These are phyloP conservation scores for Clarias macrocephalus DNA, from an alignment of 2,113 vertebrate species.

Conservation along the genomic window DNA sequence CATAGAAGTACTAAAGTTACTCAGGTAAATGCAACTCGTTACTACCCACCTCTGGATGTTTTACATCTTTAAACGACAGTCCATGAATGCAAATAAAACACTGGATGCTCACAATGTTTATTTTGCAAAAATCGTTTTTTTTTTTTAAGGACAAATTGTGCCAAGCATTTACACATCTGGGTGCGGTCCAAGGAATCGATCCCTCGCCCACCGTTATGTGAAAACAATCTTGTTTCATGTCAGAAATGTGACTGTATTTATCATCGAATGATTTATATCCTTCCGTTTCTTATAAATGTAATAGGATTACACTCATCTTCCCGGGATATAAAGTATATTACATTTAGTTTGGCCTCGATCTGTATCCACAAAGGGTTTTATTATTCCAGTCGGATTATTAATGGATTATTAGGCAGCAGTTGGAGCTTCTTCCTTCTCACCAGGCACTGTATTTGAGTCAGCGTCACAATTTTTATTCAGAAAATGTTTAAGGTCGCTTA, in stretches of 20 bases:
- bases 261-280: neutral
- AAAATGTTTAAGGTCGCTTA: neutral
- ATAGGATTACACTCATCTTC: neutral
- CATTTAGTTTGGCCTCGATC: neutral
- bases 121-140: neutral
- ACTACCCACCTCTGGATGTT: too few species aligned
- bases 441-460: neutral
- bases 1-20: too few species aligned
- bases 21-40: too few species aligned
- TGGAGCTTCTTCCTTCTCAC: neutral
- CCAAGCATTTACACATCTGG: neutral
- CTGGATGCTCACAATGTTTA: neutral
- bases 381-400: slow-evolving; percentile 3
- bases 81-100: neutral
- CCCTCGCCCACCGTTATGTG: neutral
- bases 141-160: neutral
- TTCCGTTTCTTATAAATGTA: neutral
- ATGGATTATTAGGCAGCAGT: slow-evolving; percentile 1
- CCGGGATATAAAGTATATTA: neutral
- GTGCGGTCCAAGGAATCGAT: neutral
- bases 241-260: neutral
- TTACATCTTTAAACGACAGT: neutral
- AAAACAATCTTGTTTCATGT: neutral
- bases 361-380: neutral
- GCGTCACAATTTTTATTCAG: neutral